Percentiles rank a stretch among this genome's conserved stretches.
Evolutionary conservation across 2,888 invertebrate species (phyloP).

Genomic region (Tetragonisca angustula): DNA sequence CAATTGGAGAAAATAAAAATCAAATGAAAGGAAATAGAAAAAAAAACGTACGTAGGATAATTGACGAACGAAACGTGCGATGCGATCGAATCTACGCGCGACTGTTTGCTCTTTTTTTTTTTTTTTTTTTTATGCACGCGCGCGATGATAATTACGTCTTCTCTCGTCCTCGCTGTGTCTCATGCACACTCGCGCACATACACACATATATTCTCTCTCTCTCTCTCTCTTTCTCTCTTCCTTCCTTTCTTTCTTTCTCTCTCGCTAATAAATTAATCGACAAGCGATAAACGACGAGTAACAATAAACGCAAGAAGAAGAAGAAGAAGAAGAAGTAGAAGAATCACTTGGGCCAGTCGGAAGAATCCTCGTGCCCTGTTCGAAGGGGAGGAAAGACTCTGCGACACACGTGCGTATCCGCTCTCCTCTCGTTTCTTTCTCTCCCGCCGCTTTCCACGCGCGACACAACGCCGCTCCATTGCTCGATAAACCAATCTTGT

Average conservation of each 20-base stretch:
- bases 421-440: not conserved
- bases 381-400: conserved; percentile 3
- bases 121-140: not conserved
- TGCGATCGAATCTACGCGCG: conserved; percentile 6
- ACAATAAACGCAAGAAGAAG: conserved; percentile 51
- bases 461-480: too few species aligned
- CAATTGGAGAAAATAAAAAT: not conserved
- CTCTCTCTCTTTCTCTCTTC: not conserved
- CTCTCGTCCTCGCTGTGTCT: too few species aligned
- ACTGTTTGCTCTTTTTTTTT: not conserved
- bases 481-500: too few species aligned
- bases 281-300: conserved; percentile 33
- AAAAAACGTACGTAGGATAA: not conserved
- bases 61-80: conserved; percentile 8
- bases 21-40: not conserved
- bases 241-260: not conserved
- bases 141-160: too few species aligned
- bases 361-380: conserved; percentile 24
- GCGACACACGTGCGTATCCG: not conserved
- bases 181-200: not conserved
- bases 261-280: conserved; percentile 62
- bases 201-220: not conserved
- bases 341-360: conserved; percentile 50
- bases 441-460: not conserved
- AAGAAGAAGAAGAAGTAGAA: too few species aligned